phyloP scores from a whole-genome alignment of 2,888 invertebrate species.

The Coremacera marginata region DNA sequence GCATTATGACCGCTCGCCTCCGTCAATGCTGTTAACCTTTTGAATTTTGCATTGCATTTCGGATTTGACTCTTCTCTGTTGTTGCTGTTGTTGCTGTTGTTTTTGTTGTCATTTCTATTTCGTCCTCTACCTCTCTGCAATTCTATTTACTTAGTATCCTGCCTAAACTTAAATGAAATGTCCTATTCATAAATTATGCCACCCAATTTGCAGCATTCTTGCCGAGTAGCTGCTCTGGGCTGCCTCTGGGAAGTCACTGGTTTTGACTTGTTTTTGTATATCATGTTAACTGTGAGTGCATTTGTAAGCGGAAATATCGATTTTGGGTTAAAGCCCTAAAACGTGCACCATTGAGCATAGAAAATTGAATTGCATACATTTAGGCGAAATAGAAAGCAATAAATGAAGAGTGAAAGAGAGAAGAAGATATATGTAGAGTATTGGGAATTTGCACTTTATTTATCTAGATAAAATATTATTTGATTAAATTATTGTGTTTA shows the following conservation, averaged over 20 bases:
- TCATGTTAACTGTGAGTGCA: not conserved
- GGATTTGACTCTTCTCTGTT: slow-evolving; percentile 24
- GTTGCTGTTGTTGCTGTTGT: slow-evolving; percentile 15
- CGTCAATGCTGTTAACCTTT: slow-evolving; percentile 35
- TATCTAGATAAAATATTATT: not conserved
- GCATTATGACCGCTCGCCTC: not conserved
- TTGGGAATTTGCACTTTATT: not conserved
- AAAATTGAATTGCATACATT: slow-evolving; percentile 48
- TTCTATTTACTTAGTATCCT: slow-evolving; percentile 36
- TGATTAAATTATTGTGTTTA: not conserved
- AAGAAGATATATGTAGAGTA: not conserved
- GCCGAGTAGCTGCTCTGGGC: not conserved
- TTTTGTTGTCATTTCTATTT: slow-evolving; percentile 15
- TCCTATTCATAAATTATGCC: slow-evolving; percentile 35
- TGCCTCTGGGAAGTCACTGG: not conserved
- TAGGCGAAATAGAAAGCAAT: slow-evolving; percentile 41
- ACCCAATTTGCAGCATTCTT: not conserved
- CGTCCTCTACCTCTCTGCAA: not conserved
- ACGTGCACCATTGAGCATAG: slow-evolving; percentile 6
- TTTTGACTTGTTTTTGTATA: not conserved
- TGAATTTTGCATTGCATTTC: slow-evolving; percentile 37
- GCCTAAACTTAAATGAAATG: slow-evolving; percentile 38
- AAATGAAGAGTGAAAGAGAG: not conserved
- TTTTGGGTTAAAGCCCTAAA: slow-evolving; percentile 42
- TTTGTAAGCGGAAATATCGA: slow-evolving; percentile 42